These are phyloP conservation scores for Dicranocentrus wangi DNA, from an alignment of 2,888 invertebrate genomes.

Conservation along the genomic window DNA sequence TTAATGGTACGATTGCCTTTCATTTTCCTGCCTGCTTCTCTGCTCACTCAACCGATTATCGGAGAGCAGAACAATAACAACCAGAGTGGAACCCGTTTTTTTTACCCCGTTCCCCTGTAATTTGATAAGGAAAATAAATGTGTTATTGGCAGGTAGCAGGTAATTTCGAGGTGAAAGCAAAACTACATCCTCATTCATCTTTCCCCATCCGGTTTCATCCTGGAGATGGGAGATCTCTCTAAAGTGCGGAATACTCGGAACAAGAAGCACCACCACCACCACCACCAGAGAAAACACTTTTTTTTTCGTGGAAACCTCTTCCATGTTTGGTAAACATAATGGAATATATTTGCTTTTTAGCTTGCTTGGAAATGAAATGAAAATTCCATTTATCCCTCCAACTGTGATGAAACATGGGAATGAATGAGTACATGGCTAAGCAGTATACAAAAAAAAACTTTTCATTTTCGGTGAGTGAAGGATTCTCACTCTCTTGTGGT, in stretches of 20 bases:
- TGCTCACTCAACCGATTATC: conserved; percentile 17
- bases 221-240: too few relatives aligned
- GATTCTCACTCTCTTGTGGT: conserved; percentile 5
- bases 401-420: not conserved
- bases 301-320: not conserved
- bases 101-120: not conserved
- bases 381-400: conserved; percentile 29
- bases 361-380: conserved; percentile 14
- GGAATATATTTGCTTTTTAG: conserved; percentile 12
- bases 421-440: not conserved
- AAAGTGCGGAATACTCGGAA: too few relatives aligned
- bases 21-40: conserved; percentile 4
- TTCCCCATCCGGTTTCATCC: too few relatives aligned
- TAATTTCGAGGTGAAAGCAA: not conserved
- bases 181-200: too few relatives aligned
- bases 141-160: not conserved
- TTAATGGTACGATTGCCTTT: not conserved
- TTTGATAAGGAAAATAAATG: not conserved
- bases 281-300: too few relatives aligned
- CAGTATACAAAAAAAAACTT: too few relatives aligned
- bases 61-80: conserved; percentile 17
- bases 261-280: too few relatives aligned
- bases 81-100: not conserved
- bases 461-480: conserved; percentile 20
- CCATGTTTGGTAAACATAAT: not conserved